These are phyloP conservation scores for Pitta sordida DNA, from an alignment of 2,113 vertebrate species.

Conservation along the genomic window DNA sequence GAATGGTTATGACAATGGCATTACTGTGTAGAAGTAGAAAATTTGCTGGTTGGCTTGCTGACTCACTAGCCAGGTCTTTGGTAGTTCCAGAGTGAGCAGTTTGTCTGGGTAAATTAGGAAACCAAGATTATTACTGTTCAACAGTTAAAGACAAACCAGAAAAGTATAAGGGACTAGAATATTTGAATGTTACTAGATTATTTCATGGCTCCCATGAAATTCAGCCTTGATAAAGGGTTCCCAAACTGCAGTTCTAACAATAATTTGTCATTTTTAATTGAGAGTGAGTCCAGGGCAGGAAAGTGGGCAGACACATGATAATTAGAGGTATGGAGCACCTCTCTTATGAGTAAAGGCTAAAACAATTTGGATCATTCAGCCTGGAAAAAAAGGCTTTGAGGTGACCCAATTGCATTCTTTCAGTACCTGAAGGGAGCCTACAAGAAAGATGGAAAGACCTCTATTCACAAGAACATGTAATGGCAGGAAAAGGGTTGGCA, in stretches of 20 bases:
- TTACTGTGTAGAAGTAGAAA: neutral
- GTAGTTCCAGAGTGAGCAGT: neutral
- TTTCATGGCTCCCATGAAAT: neutral
- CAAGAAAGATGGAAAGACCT: neutral
- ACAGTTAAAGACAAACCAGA: neutral
- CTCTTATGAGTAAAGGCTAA: neutral
- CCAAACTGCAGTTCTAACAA: neutral
- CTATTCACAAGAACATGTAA: neutral
- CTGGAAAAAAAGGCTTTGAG: neutral
- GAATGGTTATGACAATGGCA: neutral
- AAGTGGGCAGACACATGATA: fast-evolving
- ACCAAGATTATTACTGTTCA: neutral
- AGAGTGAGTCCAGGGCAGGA: neutral
- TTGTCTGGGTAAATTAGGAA: neutral
- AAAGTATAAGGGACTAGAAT: neutral
- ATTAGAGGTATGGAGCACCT: neutral
- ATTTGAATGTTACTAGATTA: neutral
- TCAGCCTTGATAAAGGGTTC: neutral
- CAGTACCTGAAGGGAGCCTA: neutral
- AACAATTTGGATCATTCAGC: neutral
- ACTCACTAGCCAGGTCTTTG: neutral
- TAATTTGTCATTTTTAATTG: neutral
- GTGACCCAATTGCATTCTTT: neutral
- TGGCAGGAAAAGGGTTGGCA: neutral
- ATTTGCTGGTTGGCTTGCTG: neutral